Evolutionary conservation across 1,140 invertebrate species (phyloP).

Genomic region (Drepana arcuata): DNA sequence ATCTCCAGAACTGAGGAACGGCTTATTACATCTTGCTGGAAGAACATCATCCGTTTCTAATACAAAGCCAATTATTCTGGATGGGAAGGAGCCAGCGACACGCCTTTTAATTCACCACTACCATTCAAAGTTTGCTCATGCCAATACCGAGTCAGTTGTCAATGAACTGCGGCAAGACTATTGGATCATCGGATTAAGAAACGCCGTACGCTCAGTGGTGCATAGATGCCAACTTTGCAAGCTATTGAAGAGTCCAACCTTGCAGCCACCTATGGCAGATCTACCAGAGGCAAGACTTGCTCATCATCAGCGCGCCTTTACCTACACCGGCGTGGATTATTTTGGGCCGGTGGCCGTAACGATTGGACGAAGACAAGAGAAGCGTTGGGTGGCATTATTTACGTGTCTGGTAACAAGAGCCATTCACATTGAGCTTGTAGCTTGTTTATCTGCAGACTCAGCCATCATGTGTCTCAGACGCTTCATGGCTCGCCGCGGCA

Average conservation of each 20-base stretch:
- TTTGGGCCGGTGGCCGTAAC: slow-evolving; percentile 29
- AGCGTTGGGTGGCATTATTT: slow-evolving; percentile 45
- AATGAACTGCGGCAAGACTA: slow-evolving; percentile 10
- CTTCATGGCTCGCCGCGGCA: slow-evolving; percentile 20
- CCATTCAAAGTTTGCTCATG: slow-evolving; percentile 8
- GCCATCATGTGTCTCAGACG: slow-evolving; percentile 19
- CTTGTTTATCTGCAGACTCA: slow-evolving; percentile 34
- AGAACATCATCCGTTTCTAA: too few relatives aligned
- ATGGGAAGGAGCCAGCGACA: background rate
- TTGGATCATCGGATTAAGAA: slow-evolving; percentile 7
- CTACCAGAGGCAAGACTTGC: slow-evolving; percentile 3
- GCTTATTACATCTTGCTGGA: too few relatives aligned
- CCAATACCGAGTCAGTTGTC: slow-evolving; percentile 9
- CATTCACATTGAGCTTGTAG: slow-evolving; percentile 56
- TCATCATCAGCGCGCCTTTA: slow-evolving; percentile 15
- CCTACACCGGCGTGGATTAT: slow-evolving; percentile 28
- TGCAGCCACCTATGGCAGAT: background rate
- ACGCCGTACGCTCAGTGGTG: background rate
- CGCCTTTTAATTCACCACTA: slow-evolving; percentile 3
- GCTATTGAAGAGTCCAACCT: background rate
- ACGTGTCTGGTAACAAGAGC: slow-evolving; percentile 48
- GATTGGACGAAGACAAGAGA: slow-evolving; percentile 25
- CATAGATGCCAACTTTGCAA: slow-evolving; percentile 2
- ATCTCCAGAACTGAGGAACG: too few relatives aligned
- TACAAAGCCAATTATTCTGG: slow-evolving; percentile 2